Conservation (phyloP, 1,140 invertebrate species). For the Tetraneura akinire region DNA sequence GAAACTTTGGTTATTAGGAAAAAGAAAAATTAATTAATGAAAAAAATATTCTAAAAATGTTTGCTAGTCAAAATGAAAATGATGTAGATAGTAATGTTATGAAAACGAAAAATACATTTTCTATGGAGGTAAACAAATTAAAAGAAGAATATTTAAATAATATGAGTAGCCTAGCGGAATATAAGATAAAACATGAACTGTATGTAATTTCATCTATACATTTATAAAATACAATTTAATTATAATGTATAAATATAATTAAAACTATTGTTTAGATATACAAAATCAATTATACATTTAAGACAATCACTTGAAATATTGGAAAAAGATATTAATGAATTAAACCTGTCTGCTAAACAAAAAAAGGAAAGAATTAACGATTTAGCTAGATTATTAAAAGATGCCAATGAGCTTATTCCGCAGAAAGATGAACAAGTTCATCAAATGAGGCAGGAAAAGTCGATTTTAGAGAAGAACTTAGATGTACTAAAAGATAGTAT, state of each 20-base stretch:
- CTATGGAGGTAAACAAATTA: neutral
- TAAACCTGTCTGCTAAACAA: constrained; percentile 68
- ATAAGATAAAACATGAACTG: neutral
- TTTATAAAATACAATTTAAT: neutral
- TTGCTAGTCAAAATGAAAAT: neutral
- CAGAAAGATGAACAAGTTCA: constrained; percentile 83
- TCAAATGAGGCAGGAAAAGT: constrained; percentile 79
- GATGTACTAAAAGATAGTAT: constrained; percentile 89
- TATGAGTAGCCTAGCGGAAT: neutral
- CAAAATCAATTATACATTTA: constrained; percentile 73
- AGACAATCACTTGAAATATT: constrained; percentile 66
- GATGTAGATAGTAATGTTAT: constrained; percentile 5
- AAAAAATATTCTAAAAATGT: neutral
- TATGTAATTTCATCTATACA: neutral
- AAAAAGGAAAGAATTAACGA: constrained; percentile 75
- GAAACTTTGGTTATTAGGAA: neutral
- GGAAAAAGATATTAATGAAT: constrained; percentile 68
- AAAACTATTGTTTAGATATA: neutral
- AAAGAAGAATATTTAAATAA: neutral
- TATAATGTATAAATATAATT: neutral
- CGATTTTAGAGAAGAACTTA: constrained; percentile 87
- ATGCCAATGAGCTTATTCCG: constrained; percentile 77
- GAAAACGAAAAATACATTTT: neutral
- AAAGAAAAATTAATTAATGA: constrained; percentile 15
- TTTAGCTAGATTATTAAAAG: constrained; percentile 73